phyloP scores from a whole-genome alignment of 2,113 vertebrate genomes.

The Syngnathus scovelli region DNA sequence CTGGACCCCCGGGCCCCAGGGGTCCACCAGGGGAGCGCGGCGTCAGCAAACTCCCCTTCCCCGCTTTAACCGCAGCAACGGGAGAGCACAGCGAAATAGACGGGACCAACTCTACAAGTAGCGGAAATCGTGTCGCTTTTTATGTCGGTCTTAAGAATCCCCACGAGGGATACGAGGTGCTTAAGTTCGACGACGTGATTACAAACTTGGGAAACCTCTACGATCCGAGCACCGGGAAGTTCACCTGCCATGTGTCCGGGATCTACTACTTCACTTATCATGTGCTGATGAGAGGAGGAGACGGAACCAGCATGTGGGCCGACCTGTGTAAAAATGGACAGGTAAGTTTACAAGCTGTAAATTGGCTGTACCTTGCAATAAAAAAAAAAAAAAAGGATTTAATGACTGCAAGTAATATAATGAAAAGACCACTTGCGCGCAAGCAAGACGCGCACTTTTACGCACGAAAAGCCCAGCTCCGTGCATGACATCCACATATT shows the following conservation, averaged over 20 bases:
- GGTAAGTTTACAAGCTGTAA: slow-evolving; percentile 47
- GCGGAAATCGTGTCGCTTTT: slow-evolving; percentile 79
- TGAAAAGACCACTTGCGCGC: background rate
- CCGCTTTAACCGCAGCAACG: slow-evolving; percentile 54
- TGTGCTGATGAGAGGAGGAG: slow-evolving; percentile 84
- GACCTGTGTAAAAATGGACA: slow-evolving; percentile 87
- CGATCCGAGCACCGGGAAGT: slow-evolving; percentile 80
- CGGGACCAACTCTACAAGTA: slow-evolving; percentile 65
- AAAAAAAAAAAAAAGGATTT: background rate
- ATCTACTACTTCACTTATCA: slow-evolving; percentile 89
- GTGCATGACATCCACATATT: background rate
- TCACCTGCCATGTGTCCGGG: slow-evolving; percentile 85
- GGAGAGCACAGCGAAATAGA: slow-evolving; percentile 59
- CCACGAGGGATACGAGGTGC: slow-evolving; percentile 74
- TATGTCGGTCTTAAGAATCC: slow-evolving; percentile 90
- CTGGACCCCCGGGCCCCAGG: slow-evolving; percentile 78
- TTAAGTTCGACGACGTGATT: slow-evolving; percentile 75
- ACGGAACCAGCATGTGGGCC: slow-evolving; percentile 88
- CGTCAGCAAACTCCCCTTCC: slow-evolving; percentile 61
- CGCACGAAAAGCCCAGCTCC: slow-evolving; percentile 10
- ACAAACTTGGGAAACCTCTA: slow-evolving; percentile 74
- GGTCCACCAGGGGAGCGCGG: slow-evolving; percentile 79
- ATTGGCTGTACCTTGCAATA: background rate
- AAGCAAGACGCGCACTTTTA: slow-evolving; percentile 14
- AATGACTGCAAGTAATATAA: background rate